phyloP scores from a whole-genome alignment of 2,113 vertebrate species.

The Oenanthe melanoleuca region DNA sequence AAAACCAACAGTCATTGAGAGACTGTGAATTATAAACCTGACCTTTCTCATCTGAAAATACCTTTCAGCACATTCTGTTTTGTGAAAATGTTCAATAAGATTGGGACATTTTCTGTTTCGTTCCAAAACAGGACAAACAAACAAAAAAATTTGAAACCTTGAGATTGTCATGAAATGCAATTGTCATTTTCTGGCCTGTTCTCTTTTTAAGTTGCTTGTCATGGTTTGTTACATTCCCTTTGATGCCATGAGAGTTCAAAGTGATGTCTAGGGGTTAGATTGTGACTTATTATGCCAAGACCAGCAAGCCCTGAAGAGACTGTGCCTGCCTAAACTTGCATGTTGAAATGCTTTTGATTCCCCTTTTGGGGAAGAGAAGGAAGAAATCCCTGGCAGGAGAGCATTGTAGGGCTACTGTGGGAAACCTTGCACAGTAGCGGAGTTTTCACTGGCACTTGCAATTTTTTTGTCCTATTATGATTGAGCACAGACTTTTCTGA shows the following conservation, averaged over 20 bases:
- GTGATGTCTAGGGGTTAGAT: slow-evolving; percentile 46
- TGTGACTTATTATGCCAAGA: slow-evolving; percentile 51
- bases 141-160: slow-evolving; percentile 61
- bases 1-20: background rate
- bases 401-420: background rate
- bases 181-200: slow-evolving; percentile 51
- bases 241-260: slow-evolving; percentile 61
- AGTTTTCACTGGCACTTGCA: background rate
- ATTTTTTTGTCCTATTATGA: background rate
- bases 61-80: background rate
- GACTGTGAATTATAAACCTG: slow-evolving; percentile 31
- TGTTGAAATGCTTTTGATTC: slow-evolving; percentile 33
- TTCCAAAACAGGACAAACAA: slow-evolving; percentile 36
- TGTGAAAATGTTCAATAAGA: slow-evolving; percentile 8
- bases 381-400: background rate
- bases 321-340: slow-evolving; percentile 24
- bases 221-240: slow-evolving; percentile 57
- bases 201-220: slow-evolving; percentile 55
- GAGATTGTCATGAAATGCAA: slow-evolving; percentile 32
- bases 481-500: background rate
- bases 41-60: slow-evolving; percentile 47
- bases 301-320: slow-evolving; percentile 25
- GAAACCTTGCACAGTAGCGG: background rate
- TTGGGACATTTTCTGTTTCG: background rate
- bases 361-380: background rate